Percentiles rank a stretch among this genome's conserved stretches.
Conservation (phyloP, 1,140 invertebrate genomes). For the Drosophila athabasca region DNA sequence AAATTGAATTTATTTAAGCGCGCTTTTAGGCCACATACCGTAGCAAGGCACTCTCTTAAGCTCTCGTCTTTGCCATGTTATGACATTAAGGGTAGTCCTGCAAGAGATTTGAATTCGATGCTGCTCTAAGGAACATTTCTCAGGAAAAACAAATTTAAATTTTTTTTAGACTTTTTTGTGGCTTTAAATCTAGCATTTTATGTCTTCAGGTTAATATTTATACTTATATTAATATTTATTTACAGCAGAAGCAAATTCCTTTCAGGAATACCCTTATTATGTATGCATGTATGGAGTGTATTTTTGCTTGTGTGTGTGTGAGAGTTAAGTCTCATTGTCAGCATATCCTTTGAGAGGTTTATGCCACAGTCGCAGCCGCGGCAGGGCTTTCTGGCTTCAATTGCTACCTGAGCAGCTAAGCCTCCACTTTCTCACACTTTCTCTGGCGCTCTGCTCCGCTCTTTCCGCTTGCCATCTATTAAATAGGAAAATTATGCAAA, state of each 20-base stretch:
- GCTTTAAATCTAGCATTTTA: too few relatives aligned
- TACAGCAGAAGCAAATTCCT: too few relatives aligned
- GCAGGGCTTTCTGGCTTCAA: constrained; percentile 61
- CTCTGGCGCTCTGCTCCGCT: background rate
- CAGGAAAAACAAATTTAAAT: too few relatives aligned
- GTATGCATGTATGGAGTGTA: constrained; percentile 1
- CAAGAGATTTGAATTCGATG: too few relatives aligned
- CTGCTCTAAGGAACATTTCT: too few relatives aligned
- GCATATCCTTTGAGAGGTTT: constrained; percentile 82
- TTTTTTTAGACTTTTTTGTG: too few relatives aligned
- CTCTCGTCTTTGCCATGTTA: constrained; percentile 4
- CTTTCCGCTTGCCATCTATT: constrained; percentile 13
- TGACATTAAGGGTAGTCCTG: too few relatives aligned
- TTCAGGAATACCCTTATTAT: background rate
- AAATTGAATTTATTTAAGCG: constrained; percentile 83
- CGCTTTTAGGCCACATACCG: constrained; percentile 69
- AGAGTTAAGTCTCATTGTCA: constrained; percentile 77
- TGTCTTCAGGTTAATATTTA: too few relatives aligned
- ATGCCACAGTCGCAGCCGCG: constrained; percentile 47
- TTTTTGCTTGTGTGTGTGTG: constrained; percentile 42
- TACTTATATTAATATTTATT: too few relatives aligned
- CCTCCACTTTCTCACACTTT: constrained; percentile 11
- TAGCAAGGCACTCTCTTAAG: constrained; percentile 26
- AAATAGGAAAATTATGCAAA: constrained; percentile 82
- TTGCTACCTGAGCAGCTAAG: constrained; percentile 61